Percentiles rank a stretch among this genome's conserved stretches.
Evolutionary conservation across 2,113 vertebrate species (phyloP).

Genomic region (Paradisaea rubra): DNA sequence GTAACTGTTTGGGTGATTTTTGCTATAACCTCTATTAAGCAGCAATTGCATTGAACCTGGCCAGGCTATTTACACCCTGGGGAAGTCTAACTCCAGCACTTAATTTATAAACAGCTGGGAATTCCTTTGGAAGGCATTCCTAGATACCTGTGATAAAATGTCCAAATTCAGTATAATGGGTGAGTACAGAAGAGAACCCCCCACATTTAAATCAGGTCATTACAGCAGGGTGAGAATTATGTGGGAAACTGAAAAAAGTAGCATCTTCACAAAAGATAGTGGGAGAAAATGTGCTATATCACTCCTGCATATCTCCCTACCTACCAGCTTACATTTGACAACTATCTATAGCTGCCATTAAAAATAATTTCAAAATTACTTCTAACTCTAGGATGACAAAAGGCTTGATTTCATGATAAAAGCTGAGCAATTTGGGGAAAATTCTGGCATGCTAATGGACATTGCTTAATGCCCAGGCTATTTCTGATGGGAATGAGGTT

Average conservation of each 20-base stretch:
- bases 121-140: not conserved
- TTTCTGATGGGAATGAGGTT: not conserved
- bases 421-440: not conserved
- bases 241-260: not conserved
- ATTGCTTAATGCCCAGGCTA: not conserved
- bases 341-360: constrained; percentile 1
- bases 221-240: not conserved
- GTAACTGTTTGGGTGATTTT: not conserved
- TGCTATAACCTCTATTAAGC: not conserved
- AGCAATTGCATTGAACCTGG: not conserved
- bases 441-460: not conserved
- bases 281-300: not conserved
- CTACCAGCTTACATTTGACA: not conserved
- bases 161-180: not conserved
- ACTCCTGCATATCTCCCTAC: not conserved
- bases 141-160: not conserved
- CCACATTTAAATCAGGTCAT: not conserved
- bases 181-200: rapidly evolving
- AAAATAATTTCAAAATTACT: constrained; percentile 14
- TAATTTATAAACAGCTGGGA: not conserved
- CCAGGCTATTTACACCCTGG: not conserved
- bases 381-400: not conserved
- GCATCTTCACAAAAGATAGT: not conserved
- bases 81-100: not conserved
- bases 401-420: not conserved